Evolutionary conservation across 2,113 vertebrate genomes (phyloP), one percentile per base, ranked within the genome.

Genomic region (Symphodus melops): DNA sequence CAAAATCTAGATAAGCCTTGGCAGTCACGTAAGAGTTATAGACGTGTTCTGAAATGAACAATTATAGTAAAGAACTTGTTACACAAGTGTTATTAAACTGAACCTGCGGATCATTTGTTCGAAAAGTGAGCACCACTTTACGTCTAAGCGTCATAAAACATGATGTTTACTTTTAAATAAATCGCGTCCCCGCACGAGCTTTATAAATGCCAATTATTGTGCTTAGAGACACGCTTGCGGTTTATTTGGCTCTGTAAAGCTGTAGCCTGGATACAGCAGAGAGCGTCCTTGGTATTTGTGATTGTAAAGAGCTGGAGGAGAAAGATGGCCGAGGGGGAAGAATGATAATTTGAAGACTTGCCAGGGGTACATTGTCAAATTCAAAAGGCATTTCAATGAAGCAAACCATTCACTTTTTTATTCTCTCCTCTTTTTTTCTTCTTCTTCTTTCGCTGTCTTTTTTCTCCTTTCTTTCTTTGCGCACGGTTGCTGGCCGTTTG

Each of bases 301-400:
- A 77, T 87, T 91, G 90, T 90, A 88, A 89, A 92, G 85, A 91
- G 82, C 87, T 67, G 83, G 83, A 78, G 70, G 84, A 91, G 92
- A 82, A 78, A 82, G 91, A 88, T 68, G 78, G 89, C 79, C 71
- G 82, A 69, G 79, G 83, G 84, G 57, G 68, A 71, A 72, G 71
- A 90, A 87, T 88, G 92, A 90, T 93, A 91, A 92, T 91, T 92
- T 91, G 87, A 85, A 85, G 86, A 80, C 89, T 75, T 87, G 89
- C 85, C 57, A 81, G 86, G 89, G 92, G 82, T 92, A 92, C 84
- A 94, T 92, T 93, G 91, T 94, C 93, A 90, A 90, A 85, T 80
- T 94, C 90, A 92, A 94, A 92, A 92, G 91, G 90, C 91, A 91
- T 89, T 94, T 94, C 93, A 92, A 90, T 94, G 92, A 92, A 84